Evolutionary conservation across 2,113 vertebrate species (phyloP), one percentile per base, ranked within the genome.

Genomic region (Geothlypis trichas): DNA sequence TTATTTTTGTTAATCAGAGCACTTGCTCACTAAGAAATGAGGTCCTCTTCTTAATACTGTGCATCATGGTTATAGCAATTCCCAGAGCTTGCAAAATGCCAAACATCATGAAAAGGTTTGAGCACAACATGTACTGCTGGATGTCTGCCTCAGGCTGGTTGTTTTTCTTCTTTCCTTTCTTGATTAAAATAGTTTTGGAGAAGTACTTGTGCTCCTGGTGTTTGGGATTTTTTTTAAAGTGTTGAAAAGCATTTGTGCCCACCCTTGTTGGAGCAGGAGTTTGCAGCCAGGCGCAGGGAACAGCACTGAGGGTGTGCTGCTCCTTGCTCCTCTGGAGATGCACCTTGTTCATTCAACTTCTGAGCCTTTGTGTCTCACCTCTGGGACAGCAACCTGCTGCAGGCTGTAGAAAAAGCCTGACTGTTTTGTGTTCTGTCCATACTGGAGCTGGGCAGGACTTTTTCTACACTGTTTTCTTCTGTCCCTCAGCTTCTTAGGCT

Each of bases 1-100:
- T 93, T 94, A 88, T 76, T 95, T 94, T 71, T 88, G 59, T 54
- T 94, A 91, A 90, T 95, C 81, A 66, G 89, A 74, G 67, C 0
- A 4, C 57, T 83, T 58, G 28, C 84, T 92, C 0, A 2, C 47
- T 87, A 77, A 84, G 90, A 89, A 94, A 41, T 47, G 84, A 54
- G 61, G 58, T 79, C 87, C 28, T 73, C 78, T 41, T 57, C 74
- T 55, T 52, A 86, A 54, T 74, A 16, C 46, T 41, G 22, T 8
- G 0, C 69, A 12, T 67, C 15, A 0, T 74, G 33, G 22, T 49
- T 76, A 11, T 11, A 59, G 81, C 58, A 47, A 88, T 91, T 95
- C 72, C 75, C 84, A 86, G 74, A 87, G 78, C 72, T 73, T 66
- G 78, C 58, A 92, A 92, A 96, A 68, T 81, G 79, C 88, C 83